These are phyloP conservation scores for Enteromius mattozi DNA, from an alignment of 2,797 vertebrate genomes.

Conservation along the genomic window DNA sequence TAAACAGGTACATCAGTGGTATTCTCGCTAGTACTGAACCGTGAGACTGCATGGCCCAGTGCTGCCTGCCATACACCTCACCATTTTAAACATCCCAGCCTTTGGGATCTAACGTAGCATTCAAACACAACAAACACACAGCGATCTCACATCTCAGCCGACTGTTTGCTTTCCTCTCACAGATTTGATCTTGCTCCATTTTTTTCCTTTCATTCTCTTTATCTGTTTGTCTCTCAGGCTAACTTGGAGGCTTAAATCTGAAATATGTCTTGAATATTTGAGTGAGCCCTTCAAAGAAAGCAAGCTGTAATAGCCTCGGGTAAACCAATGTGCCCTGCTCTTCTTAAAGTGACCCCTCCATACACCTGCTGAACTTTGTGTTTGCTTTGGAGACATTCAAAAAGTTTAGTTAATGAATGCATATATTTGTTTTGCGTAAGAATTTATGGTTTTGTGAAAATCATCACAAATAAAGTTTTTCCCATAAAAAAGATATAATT, in stretches of 20 bases:
- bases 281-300: background rate
- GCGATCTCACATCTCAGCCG: slow-evolving; percentile 41
- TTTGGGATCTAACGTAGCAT: slow-evolving; percentile 56
- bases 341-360: background rate
- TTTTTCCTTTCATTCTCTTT: background rate
- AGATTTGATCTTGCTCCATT: slow-evolving; percentile 40
- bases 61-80: background rate
- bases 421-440: background rate
- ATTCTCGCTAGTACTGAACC: slow-evolving; percentile 43
- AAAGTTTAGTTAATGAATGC: background rate
- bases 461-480: background rate
- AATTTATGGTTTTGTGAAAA: background rate
- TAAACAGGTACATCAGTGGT: slow-evolving; percentile 57
- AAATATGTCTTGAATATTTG: slow-evolving; percentile 36
- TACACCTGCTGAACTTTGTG: background rate
- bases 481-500: too few species aligned
- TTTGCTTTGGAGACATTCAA: slow-evolving; percentile 12
- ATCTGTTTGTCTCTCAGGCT: slow-evolving; percentile 36
- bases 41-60: slow-evolving; percentile 45
- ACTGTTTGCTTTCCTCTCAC: slow-evolving; percentile 46
- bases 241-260: slow-evolving; percentile 40
- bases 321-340: slow-evolving; percentile 7
- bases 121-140: slow-evolving; percentile 65
- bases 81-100: slow-evolving; percentile 45
- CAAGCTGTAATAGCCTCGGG: background rate